Evolutionary conservation across 2,888 invertebrate species (phyloP), one percentile per base, ranked within the genome.

Genomic region (Iphiclides podalirius): DNA sequence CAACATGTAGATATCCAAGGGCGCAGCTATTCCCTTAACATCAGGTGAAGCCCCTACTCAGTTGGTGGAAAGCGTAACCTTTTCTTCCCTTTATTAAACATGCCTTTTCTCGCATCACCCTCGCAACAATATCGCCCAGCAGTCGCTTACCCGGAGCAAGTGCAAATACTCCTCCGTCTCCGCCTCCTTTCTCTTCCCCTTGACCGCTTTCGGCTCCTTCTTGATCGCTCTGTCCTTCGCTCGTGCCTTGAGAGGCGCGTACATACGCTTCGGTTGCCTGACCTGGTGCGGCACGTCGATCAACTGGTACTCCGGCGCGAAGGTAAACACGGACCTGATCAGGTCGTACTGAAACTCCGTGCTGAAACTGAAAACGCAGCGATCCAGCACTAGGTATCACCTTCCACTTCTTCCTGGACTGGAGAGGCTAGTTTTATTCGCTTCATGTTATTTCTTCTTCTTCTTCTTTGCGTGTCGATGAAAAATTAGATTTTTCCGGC

Each of bases 361-460:
- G 52, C 86, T 82, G 62, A 88, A 85, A 26, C 87, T 87, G 36
- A n/a, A n/a, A n/a, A n/a, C n/a, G n/a, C n/a, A n/a, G n/a, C n/a
- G n/a, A n/a, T n/a, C n/a, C n/a, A n/a, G n/a, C n/a, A n/a, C n/a
- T n/a, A n/a, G n/a, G n/a, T n/a, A n/a, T n/a, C n/a, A n/a, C n/a
- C n/a, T n/a, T n/a, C n/a, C n/a, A n/a, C n/a, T n/a, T n/a, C n/a
- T n/a, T n/a, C n/a, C n/a, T n/a, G n/a, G n/a, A n/a, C n/a, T n/a
- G n/a, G n/a, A n/a, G n/a, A n/a, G n/a, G n/a, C n/a, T n/a, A n/a
- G n/a, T n/a, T n/a, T n/a, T n/a, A n/a, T n/a, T n/a, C n/a, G n/a
- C n/a, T n/a, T n/a, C n/a, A n/a, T n/a, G n/a, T n/a, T n/a, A n/a
- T n/a, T n/a, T n/a, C n/a, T n/a, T n/a, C n/a, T n/a, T n/a, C n/a